Percentiles rank a stretch among this genome's conserved stretches.
phyloP scores from a whole-genome alignment of 2,113 vertebrate genomes.

The Mus pahari region DNA sequence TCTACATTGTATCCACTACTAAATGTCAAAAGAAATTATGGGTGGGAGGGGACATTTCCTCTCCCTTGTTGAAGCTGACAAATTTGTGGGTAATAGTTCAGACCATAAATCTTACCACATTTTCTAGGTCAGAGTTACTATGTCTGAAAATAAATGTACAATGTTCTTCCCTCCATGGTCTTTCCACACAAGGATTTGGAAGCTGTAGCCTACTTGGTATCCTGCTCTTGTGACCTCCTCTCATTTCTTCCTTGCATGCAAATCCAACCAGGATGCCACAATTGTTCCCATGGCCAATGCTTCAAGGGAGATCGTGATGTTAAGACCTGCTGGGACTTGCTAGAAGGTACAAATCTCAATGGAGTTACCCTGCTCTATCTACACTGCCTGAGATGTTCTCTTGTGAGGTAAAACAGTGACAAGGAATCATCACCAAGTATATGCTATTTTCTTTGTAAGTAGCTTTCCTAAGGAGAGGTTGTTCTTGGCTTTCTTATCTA shows the following conservation, averaged over 20 bases:
- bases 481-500: background rate
- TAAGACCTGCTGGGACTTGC: background rate
- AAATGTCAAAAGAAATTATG: background rate
- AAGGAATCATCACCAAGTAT: background rate
- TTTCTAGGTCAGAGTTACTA: background rate
- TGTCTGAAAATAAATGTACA: background rate
- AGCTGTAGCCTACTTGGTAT: background rate
- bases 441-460: background rate
- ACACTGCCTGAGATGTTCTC: background rate
- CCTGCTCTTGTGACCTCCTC: background rate
- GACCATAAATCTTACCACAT: background rate
- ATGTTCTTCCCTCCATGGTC: rapidly evolving
- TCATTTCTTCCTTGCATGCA: background rate
- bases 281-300: background rate
- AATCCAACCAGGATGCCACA: background rate
- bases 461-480: background rate
- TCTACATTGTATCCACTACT: background rate
- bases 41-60: background rate
- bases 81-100: background rate
- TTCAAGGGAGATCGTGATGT: background rate
- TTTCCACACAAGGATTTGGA: no score
- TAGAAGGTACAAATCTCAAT: background rate
- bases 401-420: background rate
- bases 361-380: background rate
- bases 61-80: background rate